Evolutionary conservation across 2,797 vertebrate genomes (phyloP).

Genomic region (Gallinago nigripennis): DNA sequence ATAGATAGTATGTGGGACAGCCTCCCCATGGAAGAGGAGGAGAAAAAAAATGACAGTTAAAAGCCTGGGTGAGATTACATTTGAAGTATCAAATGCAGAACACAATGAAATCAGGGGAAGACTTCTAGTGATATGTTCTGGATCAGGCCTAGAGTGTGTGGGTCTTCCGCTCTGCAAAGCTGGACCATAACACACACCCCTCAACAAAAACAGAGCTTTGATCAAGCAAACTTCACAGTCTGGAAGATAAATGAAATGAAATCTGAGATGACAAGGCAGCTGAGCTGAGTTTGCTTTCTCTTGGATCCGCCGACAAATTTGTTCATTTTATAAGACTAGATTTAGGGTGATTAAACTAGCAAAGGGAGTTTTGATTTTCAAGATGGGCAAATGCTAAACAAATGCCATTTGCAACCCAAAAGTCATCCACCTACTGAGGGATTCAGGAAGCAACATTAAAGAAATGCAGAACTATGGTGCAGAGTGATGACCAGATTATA

Average conservation of each 20-base stretch:
- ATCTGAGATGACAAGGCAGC: not conserved
- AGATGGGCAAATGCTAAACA: not conserved
- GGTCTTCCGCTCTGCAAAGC: not conserved
- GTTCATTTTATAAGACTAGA: not conserved
- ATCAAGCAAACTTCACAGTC: not conserved
- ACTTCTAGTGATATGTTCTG: not conserved
- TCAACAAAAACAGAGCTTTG: not conserved
- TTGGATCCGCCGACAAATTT: not conserved
- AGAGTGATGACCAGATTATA: not conserved
- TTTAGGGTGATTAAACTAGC: not conserved
- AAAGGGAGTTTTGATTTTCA: not conserved
- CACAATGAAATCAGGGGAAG: not conserved
- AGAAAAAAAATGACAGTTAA: not conserved
- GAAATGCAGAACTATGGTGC: not conserved
- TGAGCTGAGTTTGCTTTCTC: not conserved
- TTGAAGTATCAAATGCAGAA: not conserved
- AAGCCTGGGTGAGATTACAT: not conserved
- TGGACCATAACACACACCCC: not conserved
- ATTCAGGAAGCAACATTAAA: not conserved
- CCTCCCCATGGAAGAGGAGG: not conserved
- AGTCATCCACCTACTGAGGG: not conserved
- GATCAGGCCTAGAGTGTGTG: not conserved
- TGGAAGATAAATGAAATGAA: not conserved
- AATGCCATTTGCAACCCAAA: not conserved
- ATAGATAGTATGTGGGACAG: not conserved